Conservation (phyloP, 1,140 invertebrate genomes). For the Pissodes strobi region DNA sequence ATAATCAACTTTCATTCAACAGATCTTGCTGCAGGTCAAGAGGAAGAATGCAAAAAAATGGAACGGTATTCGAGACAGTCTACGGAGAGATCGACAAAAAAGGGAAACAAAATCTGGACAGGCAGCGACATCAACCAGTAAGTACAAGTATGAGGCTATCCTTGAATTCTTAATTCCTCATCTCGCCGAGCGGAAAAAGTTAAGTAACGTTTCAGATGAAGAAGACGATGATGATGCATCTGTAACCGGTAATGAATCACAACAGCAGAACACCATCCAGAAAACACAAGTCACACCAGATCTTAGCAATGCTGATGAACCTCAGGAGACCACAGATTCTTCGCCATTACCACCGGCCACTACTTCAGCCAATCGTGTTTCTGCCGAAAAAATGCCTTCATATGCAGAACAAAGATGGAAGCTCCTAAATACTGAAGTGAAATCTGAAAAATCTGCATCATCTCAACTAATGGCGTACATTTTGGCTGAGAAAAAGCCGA, state of each 20-base stretch:
- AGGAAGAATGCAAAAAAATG: constrained; percentile 36
- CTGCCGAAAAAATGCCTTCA: not conserved
- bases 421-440: no score
- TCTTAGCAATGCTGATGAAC: not conserved
- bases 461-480: constrained; percentile 34
- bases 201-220: no score
- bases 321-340: not conserved
- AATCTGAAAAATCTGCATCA: constrained; percentile 22
- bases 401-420: no score
- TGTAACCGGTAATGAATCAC: constrained; percentile 1
- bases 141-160: no score
- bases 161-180: no score
- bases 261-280: not conserved
- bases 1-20: not conserved
- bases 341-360: not conserved
- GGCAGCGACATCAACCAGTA: no score
- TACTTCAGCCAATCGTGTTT: not conserved
- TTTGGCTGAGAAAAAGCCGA: constrained; percentile 29
- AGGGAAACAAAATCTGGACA: constrained; percentile 33
- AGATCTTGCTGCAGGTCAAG: constrained; percentile 10
- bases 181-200: constrained; percentile 9
- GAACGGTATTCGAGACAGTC: constrained; percentile 24
- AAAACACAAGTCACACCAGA: not conserved
- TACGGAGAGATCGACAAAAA: constrained; percentile 21
- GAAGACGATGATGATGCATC: no score